A percentile compares a stretch with the other conserved stretches of the same genome.
Evolutionary conservation across 2,888 invertebrate genomes (phyloP).

Genomic region (Pachliopta kotzebuea): DNA sequence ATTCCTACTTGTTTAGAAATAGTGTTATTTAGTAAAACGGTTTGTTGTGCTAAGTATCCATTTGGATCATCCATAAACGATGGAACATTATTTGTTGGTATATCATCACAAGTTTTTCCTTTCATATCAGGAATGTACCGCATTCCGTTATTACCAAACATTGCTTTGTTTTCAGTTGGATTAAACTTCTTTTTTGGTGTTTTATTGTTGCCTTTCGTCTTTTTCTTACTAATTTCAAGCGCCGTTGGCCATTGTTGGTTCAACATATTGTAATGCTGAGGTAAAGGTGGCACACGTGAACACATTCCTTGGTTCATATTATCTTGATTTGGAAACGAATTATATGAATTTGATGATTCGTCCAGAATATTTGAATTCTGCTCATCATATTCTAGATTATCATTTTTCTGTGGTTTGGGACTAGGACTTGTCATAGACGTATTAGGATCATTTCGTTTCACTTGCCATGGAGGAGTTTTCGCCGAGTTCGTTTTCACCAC

Average conservation of each 20-base stretch:
- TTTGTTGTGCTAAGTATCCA: slow-evolving; percentile 94
- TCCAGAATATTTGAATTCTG: slow-evolving; percentile 58
- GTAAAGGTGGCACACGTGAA: slow-evolving; percentile 86
- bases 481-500: slow-evolving; percentile 75
- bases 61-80: slow-evolving; percentile 96
- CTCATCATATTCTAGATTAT: slow-evolving; percentile 62
- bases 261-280: slow-evolving; percentile 81
- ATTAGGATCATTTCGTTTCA: slow-evolving; percentile 62
- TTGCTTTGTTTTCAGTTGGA: slow-evolving; percentile 54
- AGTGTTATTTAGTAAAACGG: slow-evolving; percentile 90
- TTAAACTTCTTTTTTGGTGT: slow-evolving; percentile 73
- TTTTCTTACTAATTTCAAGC: slow-evolving; percentile 68
- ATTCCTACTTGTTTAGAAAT: slow-evolving; percentile 85
- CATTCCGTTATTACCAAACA: slow-evolving; percentile 60
- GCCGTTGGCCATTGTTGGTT: slow-evolving; percentile 68
- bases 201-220: slow-evolving; percentile 80
- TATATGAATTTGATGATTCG: slow-evolving; percentile 57
- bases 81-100: slow-evolving; percentile 81
- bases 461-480: slow-evolving; percentile 82
- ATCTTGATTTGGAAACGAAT: slow-evolving; percentile 58
- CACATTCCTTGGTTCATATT: slow-evolving; percentile 76
- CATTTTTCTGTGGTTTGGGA: slow-evolving; percentile 61
- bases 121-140: slow-evolving; percentile 61
- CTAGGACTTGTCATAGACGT: slow-evolving; percentile 52
- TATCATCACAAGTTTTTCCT: slow-evolving; percentile 67